A percentile compares a stretch with the other conserved stretches of the same genome.
Conservation (phyloP, 2,888 invertebrate species). For the Mesorhabditis sp. region DNA sequence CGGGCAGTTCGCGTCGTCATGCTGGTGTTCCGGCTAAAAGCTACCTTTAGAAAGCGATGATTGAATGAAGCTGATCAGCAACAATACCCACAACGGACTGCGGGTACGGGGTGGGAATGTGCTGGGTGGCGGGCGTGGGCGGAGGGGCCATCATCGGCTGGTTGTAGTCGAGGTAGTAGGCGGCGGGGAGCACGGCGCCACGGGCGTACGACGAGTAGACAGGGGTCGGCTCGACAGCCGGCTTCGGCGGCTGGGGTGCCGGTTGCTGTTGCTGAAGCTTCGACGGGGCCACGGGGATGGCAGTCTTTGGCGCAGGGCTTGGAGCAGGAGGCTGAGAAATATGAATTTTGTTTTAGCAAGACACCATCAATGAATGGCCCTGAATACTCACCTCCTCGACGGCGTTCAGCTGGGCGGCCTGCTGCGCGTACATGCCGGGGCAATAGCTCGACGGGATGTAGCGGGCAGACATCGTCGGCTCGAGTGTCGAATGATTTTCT, state of each 20-base stretch:
- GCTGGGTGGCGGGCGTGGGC: background rate
- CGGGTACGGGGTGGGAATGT: no score
- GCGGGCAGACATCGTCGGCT: constrained; percentile 7
- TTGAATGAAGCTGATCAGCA: no score
- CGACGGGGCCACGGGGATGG: no score
- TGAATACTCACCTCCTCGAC: background rate
- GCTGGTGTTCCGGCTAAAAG: background rate
- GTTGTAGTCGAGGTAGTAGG: background rate
- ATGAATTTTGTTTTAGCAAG: no score
- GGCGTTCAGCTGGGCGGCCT: background rate
- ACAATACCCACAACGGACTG: no score
- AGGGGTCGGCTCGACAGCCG: background rate
- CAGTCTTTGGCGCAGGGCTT: no score
- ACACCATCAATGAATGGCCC: no score
- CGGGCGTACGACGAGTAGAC: constrained; percentile 5
- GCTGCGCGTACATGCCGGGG: background rate
- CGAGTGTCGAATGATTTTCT: no score
- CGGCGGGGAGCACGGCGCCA: background rate
- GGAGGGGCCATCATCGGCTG: background rate
- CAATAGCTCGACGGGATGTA: constrained; percentile 6
- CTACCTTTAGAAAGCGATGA: background rate
- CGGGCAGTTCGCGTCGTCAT: constrained; percentile 1
- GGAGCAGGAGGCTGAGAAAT: no score
- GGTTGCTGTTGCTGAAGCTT: no score
- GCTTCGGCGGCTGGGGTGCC: no score